Percentiles rank a stretch among this genome's conserved stretches.
Evolutionary conservation across 23 tunicate species (phyloP).

Genomic region (Trididemnum clinides): DNA sequence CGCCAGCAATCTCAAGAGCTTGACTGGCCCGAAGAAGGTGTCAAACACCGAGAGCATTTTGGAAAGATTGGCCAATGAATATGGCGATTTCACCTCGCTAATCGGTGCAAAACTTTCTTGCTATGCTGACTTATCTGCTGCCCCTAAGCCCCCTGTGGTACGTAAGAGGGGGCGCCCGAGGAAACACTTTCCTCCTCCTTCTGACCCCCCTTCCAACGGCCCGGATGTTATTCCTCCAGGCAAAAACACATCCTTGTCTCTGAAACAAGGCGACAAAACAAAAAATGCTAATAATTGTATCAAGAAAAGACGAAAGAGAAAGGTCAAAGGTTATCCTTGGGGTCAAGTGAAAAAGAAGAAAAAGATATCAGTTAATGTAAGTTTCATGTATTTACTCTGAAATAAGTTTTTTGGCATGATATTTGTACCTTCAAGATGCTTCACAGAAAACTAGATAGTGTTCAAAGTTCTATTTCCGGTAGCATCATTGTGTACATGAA

Average conservation of each 20-base stretch:
- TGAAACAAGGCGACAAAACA: no score
- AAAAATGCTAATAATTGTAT: neutral
- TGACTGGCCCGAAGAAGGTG: no score
- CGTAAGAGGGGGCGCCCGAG: conserved; percentile 24
- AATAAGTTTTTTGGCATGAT: no score
- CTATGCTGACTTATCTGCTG: neutral
- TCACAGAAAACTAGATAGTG: no score
- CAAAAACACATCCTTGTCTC: no score
- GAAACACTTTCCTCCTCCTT: neutral
- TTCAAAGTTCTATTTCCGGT: no score
- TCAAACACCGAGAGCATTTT: neutral
- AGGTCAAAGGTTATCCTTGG: conserved; percentile 93
- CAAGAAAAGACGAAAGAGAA: conserved; percentile 56
- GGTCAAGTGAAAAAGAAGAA: conserved; percentile 61
- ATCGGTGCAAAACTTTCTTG: neutral
- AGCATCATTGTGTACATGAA: no score
- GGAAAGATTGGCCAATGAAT: neutral
- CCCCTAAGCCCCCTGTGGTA: neutral
- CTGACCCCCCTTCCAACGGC: neutral
- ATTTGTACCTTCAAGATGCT: no score
- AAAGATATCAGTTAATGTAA: conserved; percentile 43
- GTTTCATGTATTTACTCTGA: no score
- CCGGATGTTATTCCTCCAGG: no score
- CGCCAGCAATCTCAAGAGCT: no score
- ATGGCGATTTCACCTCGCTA: neutral